Evolutionary conservation across 2,888 invertebrate genomes (phyloP).

Genomic region (Anarsia innoxiella): DNA sequence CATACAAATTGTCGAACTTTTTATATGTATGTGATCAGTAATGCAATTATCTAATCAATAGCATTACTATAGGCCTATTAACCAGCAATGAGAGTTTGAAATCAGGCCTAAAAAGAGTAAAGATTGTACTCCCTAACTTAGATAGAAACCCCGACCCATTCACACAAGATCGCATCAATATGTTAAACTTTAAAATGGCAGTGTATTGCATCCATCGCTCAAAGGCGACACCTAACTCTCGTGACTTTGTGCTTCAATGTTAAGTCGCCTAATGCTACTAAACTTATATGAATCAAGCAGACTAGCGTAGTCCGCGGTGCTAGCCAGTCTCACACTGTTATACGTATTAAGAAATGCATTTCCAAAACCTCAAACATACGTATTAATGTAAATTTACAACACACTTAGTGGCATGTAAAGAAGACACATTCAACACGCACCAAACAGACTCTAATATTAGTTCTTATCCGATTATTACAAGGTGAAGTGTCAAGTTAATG

Average conservation of each 20-base stretch:
- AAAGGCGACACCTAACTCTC: constrained; percentile 48
- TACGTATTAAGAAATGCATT: constrained; percentile 70
- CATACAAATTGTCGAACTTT: too few relatives aligned
- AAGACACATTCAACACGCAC: constrained; percentile 68
- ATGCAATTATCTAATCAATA: too few relatives aligned
- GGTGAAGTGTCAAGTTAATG: constrained; percentile 29
- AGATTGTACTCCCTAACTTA: constrained; percentile 36
- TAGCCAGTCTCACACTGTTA: constrained; percentile 51
- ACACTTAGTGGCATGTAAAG: constrained; percentile 63
- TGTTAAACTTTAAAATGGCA: constrained; percentile 59
- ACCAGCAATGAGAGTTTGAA: too few relatives aligned
- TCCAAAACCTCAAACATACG: constrained; percentile 61
- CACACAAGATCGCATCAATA: constrained; percentile 52
- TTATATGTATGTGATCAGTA: too few relatives aligned
- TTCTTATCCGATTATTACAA: constrained; percentile 38
- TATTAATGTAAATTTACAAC: constrained; percentile 52
- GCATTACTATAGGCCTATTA: too few relatives aligned
- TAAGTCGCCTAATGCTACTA: constrained; percentile 55
- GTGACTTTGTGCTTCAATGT: constrained; percentile 65
- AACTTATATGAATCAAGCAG: constrained; percentile 50
- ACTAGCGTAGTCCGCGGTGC: constrained; percentile 68
- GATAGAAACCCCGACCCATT: constrained; percentile 29
- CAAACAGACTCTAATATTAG: constrained; percentile 49
- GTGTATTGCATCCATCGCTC: constrained; percentile 54
- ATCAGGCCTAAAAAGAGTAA: constrained; percentile 39